Evolutionary conservation across 2,797 vertebrate genomes (phyloP).

Genomic region (Labeo calbasu): DNA sequence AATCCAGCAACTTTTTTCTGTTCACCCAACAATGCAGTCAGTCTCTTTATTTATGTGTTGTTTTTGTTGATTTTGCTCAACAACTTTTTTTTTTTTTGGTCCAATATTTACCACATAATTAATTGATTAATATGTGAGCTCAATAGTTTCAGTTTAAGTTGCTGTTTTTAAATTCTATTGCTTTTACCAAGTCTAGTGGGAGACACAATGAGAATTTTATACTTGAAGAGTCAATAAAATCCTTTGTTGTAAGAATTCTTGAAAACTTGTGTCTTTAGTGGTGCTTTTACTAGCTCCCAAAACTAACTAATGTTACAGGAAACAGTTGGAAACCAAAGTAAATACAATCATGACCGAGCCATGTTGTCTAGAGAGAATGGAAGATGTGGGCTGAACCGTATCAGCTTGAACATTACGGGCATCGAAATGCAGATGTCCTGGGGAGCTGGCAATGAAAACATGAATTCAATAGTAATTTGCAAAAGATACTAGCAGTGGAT

Average conservation of each 20-base stretch:
- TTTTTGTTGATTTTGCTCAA: background rate
- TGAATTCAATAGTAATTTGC: slow-evolving; percentile 1
- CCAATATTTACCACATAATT: background rate
- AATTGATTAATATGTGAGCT: background rate
- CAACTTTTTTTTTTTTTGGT: background rate
- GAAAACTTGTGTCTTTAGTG: background rate
- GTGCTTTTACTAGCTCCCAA: background rate
- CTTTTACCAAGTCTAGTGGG: background rate
- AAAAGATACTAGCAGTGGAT: background rate
- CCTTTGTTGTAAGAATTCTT: background rate
- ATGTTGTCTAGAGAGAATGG: background rate
- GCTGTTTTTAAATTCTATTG: background rate
- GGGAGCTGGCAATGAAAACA: slow-evolving; percentile 6
- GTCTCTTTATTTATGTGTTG: background rate
- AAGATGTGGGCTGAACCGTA: background rate
- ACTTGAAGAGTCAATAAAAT: background rate
- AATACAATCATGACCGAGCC: background rate
- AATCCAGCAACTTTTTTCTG: background rate
- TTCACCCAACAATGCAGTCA: too few relatives aligned
- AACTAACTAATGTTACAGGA: background rate
- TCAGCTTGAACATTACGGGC: background rate
- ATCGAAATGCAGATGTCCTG: background rate
- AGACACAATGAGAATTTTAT: background rate
- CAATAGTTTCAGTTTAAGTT: background rate
- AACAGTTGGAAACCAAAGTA: background rate